Evolutionary conservation across 2,888 invertebrate genomes (phyloP).

Genomic region (Drosophila hawaiiensis): DNA sequence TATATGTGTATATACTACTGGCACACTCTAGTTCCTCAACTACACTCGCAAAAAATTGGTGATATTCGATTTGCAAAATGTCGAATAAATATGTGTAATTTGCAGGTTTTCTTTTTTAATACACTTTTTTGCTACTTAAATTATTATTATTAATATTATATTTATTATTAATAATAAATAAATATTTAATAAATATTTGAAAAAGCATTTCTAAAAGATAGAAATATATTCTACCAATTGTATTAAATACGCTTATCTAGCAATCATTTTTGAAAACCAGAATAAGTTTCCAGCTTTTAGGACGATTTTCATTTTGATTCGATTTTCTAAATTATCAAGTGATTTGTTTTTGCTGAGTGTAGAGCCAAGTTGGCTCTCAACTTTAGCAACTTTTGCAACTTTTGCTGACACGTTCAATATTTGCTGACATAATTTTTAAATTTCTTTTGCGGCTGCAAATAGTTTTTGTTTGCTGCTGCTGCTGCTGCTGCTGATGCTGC

Average conservation of each 20-base stretch:
- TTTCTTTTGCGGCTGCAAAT: slow-evolving; percentile 33
- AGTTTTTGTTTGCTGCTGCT: slow-evolving; percentile 7
- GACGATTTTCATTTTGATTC: background rate
- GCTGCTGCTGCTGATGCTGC: background rate
- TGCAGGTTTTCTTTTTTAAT: background rate
- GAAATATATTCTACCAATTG: background rate
- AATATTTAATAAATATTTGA: too few relatives aligned
- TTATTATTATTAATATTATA: too few relatives aligned
- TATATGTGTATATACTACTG: background rate
- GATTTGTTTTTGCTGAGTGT: slow-evolving; percentile 1
- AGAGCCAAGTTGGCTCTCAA: slow-evolving; percentile 12
- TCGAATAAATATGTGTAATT: background rate
- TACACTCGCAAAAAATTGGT: background rate
- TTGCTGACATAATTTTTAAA: slow-evolving; percentile 60
- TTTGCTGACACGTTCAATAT: slow-evolving; percentile 51
- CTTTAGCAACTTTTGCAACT: slow-evolving; percentile 50
- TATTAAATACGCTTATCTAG: background rate
- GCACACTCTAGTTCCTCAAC: background rate
- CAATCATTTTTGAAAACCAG: background rate
- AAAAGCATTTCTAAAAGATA: background rate
- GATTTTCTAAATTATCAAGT: background rate
- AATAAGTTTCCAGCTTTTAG: background rate
- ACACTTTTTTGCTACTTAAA: too few relatives aligned
- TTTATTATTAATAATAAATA: too few relatives aligned
- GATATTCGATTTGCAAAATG: background rate